Evolutionary conservation across 2,888 invertebrate genomes (phyloP).

Genomic region (Tubulanus polymorphus): DNA sequence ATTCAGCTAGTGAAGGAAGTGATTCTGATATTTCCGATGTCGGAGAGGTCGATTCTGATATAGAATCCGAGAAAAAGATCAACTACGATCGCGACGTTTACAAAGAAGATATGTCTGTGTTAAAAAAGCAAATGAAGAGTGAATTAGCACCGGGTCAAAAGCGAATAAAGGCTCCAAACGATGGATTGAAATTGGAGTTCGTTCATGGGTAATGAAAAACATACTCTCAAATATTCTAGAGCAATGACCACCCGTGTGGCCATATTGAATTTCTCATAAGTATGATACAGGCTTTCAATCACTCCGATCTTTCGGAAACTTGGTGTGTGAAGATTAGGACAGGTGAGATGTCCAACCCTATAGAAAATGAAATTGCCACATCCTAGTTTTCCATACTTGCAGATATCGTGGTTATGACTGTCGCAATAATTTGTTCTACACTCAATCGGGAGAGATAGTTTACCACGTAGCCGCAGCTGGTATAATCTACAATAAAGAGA

Average conservation of each 20-base stretch:
- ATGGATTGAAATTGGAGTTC: slow-evolving; percentile 47
- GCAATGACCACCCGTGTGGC: too few relatives aligned
- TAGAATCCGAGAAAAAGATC: slow-evolving; percentile 51
- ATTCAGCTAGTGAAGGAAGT: slow-evolving; percentile 52
- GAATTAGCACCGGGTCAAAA: slow-evolving; percentile 45
- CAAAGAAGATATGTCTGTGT: slow-evolving; percentile 41
- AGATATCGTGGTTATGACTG: slow-evolving; percentile 56
- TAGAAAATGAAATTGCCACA: too few relatives aligned
- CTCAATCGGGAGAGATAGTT: slow-evolving; percentile 50
- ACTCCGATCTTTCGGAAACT: too few relatives aligned
- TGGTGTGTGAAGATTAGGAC: too few relatives aligned
- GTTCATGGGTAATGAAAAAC: slow-evolving; percentile 53
- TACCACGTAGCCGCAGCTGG: slow-evolving; percentile 55
- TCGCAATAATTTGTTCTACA: slow-evolving; percentile 54
- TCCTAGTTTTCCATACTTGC: neutral
- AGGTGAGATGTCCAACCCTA: too few relatives aligned
- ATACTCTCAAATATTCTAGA: too few relatives aligned
- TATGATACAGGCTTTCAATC: too few relatives aligned
- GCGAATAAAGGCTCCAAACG: slow-evolving; percentile 41
- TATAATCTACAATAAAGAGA: slow-evolving; percentile 48
- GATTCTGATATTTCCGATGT: slow-evolving; percentile 53
- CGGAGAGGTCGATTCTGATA: slow-evolving; percentile 49
- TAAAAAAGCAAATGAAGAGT: slow-evolving; percentile 38
- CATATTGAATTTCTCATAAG: too few relatives aligned
- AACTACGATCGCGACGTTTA: slow-evolving; percentile 43